Evolutionary conservation across 2,888 invertebrate genomes (phyloP).

Genomic region (Nemotelus pantherinus): DNA sequence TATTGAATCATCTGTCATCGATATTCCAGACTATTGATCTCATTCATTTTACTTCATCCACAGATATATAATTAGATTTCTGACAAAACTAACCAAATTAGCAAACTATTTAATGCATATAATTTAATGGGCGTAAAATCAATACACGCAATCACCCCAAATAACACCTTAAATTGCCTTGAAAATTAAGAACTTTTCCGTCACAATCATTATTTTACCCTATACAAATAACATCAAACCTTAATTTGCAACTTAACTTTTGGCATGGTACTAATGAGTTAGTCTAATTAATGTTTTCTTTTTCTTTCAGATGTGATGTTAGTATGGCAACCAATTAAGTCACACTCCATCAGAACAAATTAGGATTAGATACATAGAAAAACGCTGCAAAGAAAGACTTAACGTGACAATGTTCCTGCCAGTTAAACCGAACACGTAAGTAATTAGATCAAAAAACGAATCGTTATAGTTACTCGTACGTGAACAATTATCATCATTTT

Average conservation of each 20-base stretch:
- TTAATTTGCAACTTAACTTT: conserved; percentile 3
- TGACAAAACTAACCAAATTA: too few species aligned
- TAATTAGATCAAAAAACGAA: conserved; percentile 47
- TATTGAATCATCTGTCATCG: too few species aligned
- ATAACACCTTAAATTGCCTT: too few species aligned
- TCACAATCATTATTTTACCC: background rate
- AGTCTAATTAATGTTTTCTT: background rate
- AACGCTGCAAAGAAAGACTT: conserved; percentile 11
- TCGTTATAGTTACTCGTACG: too few species aligned
- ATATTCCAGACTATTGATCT: too few species aligned
- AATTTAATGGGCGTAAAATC: too few species aligned
- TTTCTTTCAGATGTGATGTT: conserved; percentile 31
- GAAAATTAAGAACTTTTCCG: background rate
- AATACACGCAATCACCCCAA: too few species aligned
- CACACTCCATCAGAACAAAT: background rate
- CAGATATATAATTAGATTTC: too few species aligned
- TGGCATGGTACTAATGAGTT: background rate
- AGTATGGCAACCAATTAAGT: conserved; percentile 23
- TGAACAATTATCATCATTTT: too few species aligned
- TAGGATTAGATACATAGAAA: background rate
- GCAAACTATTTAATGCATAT: too few species aligned
- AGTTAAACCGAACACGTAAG: conserved; percentile 64
- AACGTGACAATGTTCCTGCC: conserved; percentile 61
- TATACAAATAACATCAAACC: background rate
- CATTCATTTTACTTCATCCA: too few species aligned